Percentiles rank a stretch among this genome's conserved stretches.
Evolutionary conservation across 1,140 invertebrate species (phyloP).

Genomic region (Leptinotarsa lineolata): DNA sequence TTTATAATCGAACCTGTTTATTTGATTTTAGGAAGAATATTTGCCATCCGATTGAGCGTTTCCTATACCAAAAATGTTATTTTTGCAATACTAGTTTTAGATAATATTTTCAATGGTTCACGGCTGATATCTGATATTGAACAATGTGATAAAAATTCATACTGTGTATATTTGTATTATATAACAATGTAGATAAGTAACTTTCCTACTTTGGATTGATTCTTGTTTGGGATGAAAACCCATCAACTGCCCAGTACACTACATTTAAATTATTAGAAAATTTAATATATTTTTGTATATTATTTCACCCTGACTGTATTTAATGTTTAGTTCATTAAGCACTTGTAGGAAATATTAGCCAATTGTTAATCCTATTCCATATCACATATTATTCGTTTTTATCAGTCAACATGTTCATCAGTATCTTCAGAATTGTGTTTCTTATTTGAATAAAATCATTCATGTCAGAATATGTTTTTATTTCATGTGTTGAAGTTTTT

Average conservation of each 20-base stretch:
- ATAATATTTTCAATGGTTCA: conserved; percentile 33
- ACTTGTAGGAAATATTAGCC: conserved; percentile 30
- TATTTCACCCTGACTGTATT: conserved; percentile 19
- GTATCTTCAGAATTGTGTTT: background rate
- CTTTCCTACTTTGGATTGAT: conserved; percentile 20
- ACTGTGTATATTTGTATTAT: conserved; percentile 48
- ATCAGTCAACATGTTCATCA: background rate
- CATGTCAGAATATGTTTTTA: background rate
- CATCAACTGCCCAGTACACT: conserved; percentile 26
- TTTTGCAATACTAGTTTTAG: conserved; percentile 36
- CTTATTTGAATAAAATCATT: conserved; percentile 8
- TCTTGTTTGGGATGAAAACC: conserved; percentile 9
- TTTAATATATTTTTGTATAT: conserved; percentile 30
- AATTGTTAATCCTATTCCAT: conserved; percentile 26
- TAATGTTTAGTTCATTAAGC: conserved; percentile 17
- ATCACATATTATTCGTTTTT: conserved; percentile 18
- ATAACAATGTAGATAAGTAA: conserved; percentile 43
- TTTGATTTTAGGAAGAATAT: background rate
- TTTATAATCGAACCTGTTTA: background rate
- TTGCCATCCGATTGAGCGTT: conserved; percentile 10
- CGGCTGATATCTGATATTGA: conserved; percentile 26
- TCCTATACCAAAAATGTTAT: conserved; percentile 35
- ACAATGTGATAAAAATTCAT: conserved; percentile 44
- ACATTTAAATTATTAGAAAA: conserved; percentile 26
- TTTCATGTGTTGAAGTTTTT: background rate